phyloP scores from a whole-genome alignment of 2,888 invertebrate genomes.

The Ophion costatus region DNA sequence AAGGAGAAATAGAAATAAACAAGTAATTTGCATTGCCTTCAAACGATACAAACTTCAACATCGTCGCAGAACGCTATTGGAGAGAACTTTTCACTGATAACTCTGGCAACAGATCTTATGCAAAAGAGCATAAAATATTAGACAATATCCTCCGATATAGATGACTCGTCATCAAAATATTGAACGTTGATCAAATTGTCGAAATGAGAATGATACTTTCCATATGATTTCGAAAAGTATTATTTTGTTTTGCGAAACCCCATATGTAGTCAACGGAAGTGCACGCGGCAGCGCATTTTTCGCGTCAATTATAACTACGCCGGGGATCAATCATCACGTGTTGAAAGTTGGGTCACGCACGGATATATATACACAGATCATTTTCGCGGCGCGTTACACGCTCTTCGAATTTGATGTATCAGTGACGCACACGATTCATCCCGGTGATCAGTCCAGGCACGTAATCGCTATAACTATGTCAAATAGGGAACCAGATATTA shows the following conservation, averaged over 20 bases:
- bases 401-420: conserved; percentile 27
- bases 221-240: background rate
- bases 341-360: conserved; percentile 43
- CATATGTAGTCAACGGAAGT: background rate
- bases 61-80: no score
- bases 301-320: background rate
- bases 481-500: conserved; percentile 13
- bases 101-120: no score
- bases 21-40: no score
- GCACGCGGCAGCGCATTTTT: background rate
- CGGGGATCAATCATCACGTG: conserved; percentile 6
- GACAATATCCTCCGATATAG: no score
- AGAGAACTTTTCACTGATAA: no score
- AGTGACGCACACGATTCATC: conserved; percentile 4
- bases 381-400: conserved; percentile 30
- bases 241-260: background rate
- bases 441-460: background rate
- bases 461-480: conserved; percentile 3
- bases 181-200: no score
- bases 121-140: no score
- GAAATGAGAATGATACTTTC: background rate
- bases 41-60: no score
- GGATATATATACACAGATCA: background rate
- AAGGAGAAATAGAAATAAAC: no score
- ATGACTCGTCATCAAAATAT: no score